Percentiles rank a stretch among this genome's conserved stretches.
phyloP scores from a whole-genome alignment of 2,888 invertebrate genomes.

The Ptilodon capucinus region DNA sequence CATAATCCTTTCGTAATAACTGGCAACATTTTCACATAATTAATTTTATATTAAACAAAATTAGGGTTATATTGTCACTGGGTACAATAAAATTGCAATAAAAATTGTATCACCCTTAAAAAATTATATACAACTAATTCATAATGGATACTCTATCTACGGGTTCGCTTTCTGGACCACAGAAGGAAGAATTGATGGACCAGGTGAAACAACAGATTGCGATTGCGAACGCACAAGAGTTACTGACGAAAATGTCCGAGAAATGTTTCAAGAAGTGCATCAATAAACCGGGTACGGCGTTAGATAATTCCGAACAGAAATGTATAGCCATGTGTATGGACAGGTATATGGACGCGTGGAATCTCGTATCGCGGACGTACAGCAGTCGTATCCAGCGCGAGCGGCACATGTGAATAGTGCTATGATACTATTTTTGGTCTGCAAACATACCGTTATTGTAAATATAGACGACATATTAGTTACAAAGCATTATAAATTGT shows the following conservation, averaged over 20 bases:
- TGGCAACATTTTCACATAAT: not conserved
- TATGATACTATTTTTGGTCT: slow-evolving; percentile 26
- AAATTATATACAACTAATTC: slow-evolving; percentile 15
- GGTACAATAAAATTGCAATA: slow-evolving; percentile 26
- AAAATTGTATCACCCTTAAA: slow-evolving; percentile 27
- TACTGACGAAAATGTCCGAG: slow-evolving; percentile 97
- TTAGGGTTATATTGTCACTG: slow-evolving; percentile 57
- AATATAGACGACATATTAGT: slow-evolving; percentile 70
- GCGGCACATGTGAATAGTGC: slow-evolving; percentile 79
- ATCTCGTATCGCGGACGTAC: slow-evolving; percentile 95
- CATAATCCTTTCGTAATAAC: too few relatives aligned
- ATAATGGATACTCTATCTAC: slow-evolving; percentile 83
- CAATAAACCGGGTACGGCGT: slow-evolving; percentile 92
- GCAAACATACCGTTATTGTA: slow-evolving; percentile 60
- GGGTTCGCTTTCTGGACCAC: slow-evolving; percentile 84
- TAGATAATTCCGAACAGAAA: slow-evolving; percentile 97
- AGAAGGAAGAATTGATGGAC: slow-evolving; percentile 95
- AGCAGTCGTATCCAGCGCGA: slow-evolving; percentile 93
- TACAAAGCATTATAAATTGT: slow-evolving; percentile 64
- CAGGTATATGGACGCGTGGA: slow-evolving; percentile 98
- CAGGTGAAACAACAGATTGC: slow-evolving; percentile 98
- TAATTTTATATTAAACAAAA: not conserved
- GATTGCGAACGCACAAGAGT: slow-evolving; percentile 95
- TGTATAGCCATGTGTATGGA: slow-evolving; percentile 99
- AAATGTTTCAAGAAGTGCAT: slow-evolving; percentile 98